phyloP scores from a whole-genome alignment of 2,888 invertebrate species.

The Autographa pulchrina region DNA sequence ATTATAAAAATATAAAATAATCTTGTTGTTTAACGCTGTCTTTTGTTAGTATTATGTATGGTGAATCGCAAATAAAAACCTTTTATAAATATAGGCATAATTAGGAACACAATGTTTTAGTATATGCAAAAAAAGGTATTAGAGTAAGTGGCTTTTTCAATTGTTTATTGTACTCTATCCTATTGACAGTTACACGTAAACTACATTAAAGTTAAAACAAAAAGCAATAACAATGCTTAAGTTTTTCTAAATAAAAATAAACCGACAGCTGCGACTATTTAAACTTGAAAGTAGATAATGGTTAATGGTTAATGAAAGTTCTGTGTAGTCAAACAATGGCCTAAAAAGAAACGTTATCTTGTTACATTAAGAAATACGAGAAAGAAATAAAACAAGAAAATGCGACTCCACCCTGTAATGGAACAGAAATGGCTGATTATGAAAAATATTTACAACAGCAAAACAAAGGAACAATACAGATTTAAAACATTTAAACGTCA shows the following conservation, averaged over 20 bases:
- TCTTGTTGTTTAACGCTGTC: too few relatives aligned
- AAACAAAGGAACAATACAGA: too few relatives aligned
- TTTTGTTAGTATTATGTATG: too few relatives aligned
- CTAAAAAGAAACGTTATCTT: background rate
- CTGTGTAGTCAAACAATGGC: background rate
- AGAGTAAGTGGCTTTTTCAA: background rate
- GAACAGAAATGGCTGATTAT: too few relatives aligned
- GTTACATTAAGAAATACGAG: background rate
- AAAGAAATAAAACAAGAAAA: background rate
- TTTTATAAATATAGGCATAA: too few relatives aligned
- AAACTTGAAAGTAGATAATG: background rate
- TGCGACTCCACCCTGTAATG: background rate
- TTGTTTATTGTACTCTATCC: background rate
- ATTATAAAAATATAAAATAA: too few relatives aligned
- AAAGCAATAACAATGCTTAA: background rate
- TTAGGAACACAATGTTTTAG: too few relatives aligned
- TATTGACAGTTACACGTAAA: background rate
- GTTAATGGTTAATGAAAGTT: background rate
- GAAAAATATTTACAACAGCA: too few relatives aligned
- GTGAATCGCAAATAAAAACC: too few relatives aligned
- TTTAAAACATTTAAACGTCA: too few relatives aligned
- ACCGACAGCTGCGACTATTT: background rate
- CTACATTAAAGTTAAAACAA: slow-evolving; percentile 1
- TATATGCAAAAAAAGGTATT: background rate
- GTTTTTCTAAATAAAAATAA: background rate